Percentiles rank a stretch among this genome's conserved stretches.
phyloP scores from a whole-genome alignment of 2,888 invertebrate species.

The Apoderus coryli region DNA sequence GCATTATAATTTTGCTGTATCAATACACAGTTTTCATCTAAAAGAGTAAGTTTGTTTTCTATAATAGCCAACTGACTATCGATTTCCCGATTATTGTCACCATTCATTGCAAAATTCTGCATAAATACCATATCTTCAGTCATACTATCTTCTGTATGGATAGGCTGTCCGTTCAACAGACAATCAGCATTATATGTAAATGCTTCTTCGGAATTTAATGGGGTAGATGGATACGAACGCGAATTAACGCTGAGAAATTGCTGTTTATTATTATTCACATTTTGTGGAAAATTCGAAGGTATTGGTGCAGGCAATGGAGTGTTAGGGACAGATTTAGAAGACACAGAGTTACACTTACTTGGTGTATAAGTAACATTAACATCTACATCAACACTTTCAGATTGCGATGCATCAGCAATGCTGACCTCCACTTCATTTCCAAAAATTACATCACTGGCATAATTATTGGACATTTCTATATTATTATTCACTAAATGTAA shows the following conservation, averaged over 20 bases:
- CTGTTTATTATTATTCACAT: slow-evolving; percentile 32
- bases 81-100: slow-evolving; percentile 18
- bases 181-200: slow-evolving; percentile 31
- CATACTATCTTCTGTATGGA: slow-evolving; percentile 20
- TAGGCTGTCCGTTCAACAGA: slow-evolving; percentile 31
- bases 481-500: slow-evolving; percentile 18
- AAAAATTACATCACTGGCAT: slow-evolving; percentile 1
- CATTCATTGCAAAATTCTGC: slow-evolving; percentile 17
- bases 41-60: slow-evolving; percentile 19
- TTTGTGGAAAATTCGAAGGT: slow-evolving; percentile 32
- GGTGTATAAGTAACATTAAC: slow-evolving; percentile 10
- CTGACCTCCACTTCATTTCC: slow-evolving; percentile 4
- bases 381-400: slow-evolving; percentile 22
- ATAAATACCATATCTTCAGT: slow-evolving; percentile 14
- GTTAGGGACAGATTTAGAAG: slow-evolving; percentile 54
- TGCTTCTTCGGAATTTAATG: slow-evolving; percentile 34
- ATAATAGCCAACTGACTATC: slow-evolving; percentile 19
- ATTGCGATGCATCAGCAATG: slow-evolving; percentile 18
- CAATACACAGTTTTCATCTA: slow-evolving; percentile 22
- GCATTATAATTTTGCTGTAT: slow-evolving; percentile 22
- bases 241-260: slow-evolving; percentile 33
- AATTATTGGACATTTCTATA: slow-evolving; percentile 13
- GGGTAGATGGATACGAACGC: slow-evolving; percentile 66
- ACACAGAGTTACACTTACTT: slow-evolving; percentile 20
- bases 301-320: slow-evolving; percentile 42